A percentile compares a stretch with the other conserved stretches of the same genome.
phyloP scores from a whole-genome alignment of 2,888 invertebrate genomes.

The Eupithecia vulgata region DNA sequence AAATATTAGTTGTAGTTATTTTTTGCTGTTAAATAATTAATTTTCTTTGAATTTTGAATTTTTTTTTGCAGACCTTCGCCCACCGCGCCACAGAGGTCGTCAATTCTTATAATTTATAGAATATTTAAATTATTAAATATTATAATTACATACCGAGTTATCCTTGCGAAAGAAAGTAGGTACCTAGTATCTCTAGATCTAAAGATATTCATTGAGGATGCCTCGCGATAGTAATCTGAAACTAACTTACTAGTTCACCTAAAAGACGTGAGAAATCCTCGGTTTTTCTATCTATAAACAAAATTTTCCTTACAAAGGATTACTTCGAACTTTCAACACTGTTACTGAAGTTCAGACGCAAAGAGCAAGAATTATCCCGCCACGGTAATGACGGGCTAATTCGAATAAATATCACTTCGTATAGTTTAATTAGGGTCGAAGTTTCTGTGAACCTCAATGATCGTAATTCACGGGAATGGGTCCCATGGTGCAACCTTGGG shows the following conservation, averaged over 20 bases:
- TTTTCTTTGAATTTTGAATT: no score
- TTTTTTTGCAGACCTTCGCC: no score
- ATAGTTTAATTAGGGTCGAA: conserved; percentile 65
- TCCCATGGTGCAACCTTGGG: conserved; percentile 53
- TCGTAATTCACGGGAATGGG: conserved; percentile 60
- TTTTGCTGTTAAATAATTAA: no score
- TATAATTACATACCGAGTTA: no score
- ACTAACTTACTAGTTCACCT: not conserved
- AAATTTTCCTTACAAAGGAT: conserved; percentile 4
- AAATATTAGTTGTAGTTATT: no score
- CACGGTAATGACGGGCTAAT: conserved; percentile 46
- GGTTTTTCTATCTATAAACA: conserved; percentile 8
- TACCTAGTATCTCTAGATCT: no score
- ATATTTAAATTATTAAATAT: no score
- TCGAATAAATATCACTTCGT: conserved; percentile 65
- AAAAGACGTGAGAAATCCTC: not conserved
- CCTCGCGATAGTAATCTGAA: no score
- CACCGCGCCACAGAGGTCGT: no score
- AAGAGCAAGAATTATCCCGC: conserved; percentile 22
- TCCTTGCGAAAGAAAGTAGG: no score
- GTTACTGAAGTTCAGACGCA: conserved; percentile 8
- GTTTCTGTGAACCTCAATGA: conserved; percentile 42
- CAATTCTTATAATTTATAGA: no score
- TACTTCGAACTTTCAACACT: conserved; percentile 17
- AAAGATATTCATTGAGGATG: no score